Evolutionary conservation across 30 jellyfish, hydroid and myxozoan species (phyloP).

Genomic region (Hydractinia echinata): DNA sequence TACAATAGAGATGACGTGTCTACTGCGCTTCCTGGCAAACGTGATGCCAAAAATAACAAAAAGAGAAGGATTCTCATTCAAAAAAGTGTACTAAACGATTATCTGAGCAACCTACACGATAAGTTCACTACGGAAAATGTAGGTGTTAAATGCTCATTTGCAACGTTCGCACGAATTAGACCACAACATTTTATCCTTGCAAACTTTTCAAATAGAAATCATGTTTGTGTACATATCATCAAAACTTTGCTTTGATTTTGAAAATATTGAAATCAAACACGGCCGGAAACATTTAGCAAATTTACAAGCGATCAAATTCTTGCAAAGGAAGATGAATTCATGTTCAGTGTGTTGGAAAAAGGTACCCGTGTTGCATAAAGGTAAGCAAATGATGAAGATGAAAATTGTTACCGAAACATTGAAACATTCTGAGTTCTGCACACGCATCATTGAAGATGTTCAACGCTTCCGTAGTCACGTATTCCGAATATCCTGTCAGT

Average conservation of each 20-base stretch:
- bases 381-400: too few relatives aligned
- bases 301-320: too few relatives aligned
- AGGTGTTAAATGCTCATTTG: background rate
- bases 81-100: background rate
- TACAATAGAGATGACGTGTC: constrained; percentile 5
- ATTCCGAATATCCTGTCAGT: too few relatives aligned
- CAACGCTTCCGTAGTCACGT: too few relatives aligned
- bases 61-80: background rate
- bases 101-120: background rate
- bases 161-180: background rate
- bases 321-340: too few relatives aligned
- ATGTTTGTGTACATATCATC: background rate
- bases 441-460: background rate
- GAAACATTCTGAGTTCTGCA: too few relatives aligned
- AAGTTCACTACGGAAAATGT: background rate
- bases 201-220: background rate
- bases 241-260: background rate
- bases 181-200: constrained; percentile 1
- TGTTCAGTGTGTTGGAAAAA: too few relatives aligned
- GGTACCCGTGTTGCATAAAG: too few relatives aligned
- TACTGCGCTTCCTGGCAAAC: constrained; percentile 16
- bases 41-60: constrained; percentile 6
- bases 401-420: too few relatives aligned
- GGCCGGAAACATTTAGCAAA: too few relatives aligned
- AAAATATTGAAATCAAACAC: too few relatives aligned